Conservation (phyloP, 1,140 invertebrate genomes). For the Limonius californicus region DNA sequence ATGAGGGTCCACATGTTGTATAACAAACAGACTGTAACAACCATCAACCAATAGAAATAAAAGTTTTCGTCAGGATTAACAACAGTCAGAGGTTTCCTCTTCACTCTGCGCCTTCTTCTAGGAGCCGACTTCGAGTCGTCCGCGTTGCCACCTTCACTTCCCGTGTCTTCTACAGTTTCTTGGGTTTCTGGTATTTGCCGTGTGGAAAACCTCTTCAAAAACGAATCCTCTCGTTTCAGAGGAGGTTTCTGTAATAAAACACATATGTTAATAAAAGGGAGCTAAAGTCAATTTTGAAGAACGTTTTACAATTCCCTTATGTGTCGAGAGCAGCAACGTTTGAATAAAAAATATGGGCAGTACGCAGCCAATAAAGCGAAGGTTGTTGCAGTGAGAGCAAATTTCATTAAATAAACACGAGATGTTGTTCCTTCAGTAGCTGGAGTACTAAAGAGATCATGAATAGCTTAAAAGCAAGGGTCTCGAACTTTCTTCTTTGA, state of each 20-base stretch:
- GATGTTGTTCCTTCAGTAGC: too few species aligned
- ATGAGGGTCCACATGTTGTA: constrained; percentile 96
- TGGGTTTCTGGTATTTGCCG: constrained; percentile 84
- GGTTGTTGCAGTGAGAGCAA: too few species aligned
- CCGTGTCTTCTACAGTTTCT: constrained; percentile 70
- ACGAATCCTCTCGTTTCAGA: constrained; percentile 89
- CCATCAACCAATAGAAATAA: constrained; percentile 92
- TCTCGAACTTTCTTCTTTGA: too few species aligned
- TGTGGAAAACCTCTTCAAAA: constrained; percentile 90
- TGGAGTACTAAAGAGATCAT: too few species aligned
- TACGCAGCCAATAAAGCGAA: too few species aligned
- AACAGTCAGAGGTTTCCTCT: constrained; percentile 73
- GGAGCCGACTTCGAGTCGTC: constrained; percentile 56
- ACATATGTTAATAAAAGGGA: too few species aligned
- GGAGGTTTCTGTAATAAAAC: constrained; percentile 64
- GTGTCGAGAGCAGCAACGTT: too few species aligned
- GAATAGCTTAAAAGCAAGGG: too few species aligned
- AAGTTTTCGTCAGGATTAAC: constrained; percentile 94
- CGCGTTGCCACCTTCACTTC: constrained; percentile 61
- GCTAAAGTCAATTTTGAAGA: too few species aligned
- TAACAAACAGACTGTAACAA: constrained; percentile 82
- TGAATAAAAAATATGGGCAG: too few species aligned
- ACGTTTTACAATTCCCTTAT: too few species aligned
- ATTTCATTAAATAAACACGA: too few species aligned
- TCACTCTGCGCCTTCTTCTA: constrained; percentile 59